Conservation (phyloP, 2,888 invertebrate species). For the Perizoma flavofasciatum region DNA sequence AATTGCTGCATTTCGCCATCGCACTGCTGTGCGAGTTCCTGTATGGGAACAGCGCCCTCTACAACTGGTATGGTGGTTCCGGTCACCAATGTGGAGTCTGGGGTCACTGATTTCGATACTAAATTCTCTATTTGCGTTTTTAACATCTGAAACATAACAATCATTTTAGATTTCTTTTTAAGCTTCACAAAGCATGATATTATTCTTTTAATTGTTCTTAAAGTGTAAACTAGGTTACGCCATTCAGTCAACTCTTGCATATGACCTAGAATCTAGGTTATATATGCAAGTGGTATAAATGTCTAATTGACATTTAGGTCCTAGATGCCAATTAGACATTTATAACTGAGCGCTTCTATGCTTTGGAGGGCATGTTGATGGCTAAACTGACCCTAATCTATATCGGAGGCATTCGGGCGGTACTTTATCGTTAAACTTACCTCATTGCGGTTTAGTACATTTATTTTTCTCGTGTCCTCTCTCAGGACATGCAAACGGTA, state of each 20-base stretch:
- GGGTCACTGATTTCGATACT: slow-evolving; percentile 43
- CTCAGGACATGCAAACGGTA: slow-evolving; percentile 68
- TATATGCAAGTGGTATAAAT: too few relatives aligned
- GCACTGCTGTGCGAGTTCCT: slow-evolving; percentile 62
- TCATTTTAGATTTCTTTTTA: neutral
- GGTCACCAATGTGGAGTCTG: slow-evolving; percentile 55
- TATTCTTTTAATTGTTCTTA: too few relatives aligned
- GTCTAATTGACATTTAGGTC: too few relatives aligned
- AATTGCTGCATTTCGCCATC: slow-evolving; percentile 73
- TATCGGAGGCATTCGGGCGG: too few relatives aligned
- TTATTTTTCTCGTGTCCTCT: slow-evolving; percentile 56
- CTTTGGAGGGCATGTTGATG: too few relatives aligned
- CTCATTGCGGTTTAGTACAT: slow-evolving; percentile 44
- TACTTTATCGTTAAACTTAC: slow-evolving; percentile 38
- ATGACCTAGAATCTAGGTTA: too few relatives aligned
- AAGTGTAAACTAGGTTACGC: too few relatives aligned
- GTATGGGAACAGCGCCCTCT: slow-evolving; percentile 54
- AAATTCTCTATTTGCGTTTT: slow-evolving; percentile 58
- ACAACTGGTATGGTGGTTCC: slow-evolving; percentile 55
- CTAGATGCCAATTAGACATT: too few relatives aligned
- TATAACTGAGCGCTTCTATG: too few relatives aligned
- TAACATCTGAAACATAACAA: slow-evolving; percentile 47
- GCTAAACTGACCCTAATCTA: too few relatives aligned
- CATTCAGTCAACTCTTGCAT: too few relatives aligned
- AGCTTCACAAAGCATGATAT: too few relatives aligned